Evolutionary conservation across 64 coral and sea anemone genomes (phyloP), one percentile per base, ranked within the genome.

Genomic region (Montipora sp.): DNA sequence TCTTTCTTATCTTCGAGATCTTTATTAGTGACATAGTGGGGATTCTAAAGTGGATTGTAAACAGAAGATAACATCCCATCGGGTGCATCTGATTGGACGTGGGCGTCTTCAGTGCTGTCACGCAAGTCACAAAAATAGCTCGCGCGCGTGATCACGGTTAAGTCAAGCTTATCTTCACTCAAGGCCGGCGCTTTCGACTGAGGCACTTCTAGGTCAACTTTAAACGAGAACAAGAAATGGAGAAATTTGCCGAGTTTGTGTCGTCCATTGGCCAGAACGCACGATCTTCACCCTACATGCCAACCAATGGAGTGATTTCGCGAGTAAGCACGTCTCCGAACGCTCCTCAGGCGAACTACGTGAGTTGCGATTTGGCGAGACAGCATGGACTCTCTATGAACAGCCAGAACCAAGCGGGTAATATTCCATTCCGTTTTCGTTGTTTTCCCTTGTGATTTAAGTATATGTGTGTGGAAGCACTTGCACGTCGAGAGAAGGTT

Each of bases 181-280:
- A 59, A 80, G 47, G 36, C 47, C 71, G 59, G 68, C 8, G 68
- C 69, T 87, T 20, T 45, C 8, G 82, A 48, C 21, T 63, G n/a
- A 73, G 66, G 51, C 78, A 79, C 83, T 71, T 78, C 80, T 90
- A 47, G 83, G 77, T 81, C 71, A 72, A 88, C 59, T 68, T 79
- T 72, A 23, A 89, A 81, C 55, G 43, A 81, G 84, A 77, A 72
- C 47, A 68, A 96, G 91, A 59, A 80, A 98, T 98, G 95, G 95
- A 98, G 81, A 98, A 98, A 58, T 98, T 98, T 75, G 78, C 89
- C 22, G 95, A 98, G 46, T 98, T 94, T 80, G 91, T 98, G 9
- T 90, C 92, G 15, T 83, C 92, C 49, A 91, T 97, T 21, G 95
- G 91, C 11, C 95, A 79, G 8, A 85, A 71, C 36, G 65, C 82